Percentiles rank a stretch among this genome's conserved stretches.
Evolutionary conservation across 1,140 invertebrate genomes (phyloP).

Genomic region (Drosophila sucinea): DNA sequence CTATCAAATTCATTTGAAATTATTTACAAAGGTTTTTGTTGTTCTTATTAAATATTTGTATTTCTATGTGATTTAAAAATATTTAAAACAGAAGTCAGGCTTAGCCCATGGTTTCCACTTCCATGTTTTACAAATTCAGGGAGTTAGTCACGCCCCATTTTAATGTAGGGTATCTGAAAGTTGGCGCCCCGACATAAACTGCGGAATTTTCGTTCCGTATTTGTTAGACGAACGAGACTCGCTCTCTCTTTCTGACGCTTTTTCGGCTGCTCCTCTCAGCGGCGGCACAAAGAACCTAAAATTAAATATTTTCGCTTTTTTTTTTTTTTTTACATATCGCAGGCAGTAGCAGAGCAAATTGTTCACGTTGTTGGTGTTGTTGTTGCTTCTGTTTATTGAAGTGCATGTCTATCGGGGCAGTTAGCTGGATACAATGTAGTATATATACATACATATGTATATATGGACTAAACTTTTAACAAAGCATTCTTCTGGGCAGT

Average conservation of each 20-base stretch:
- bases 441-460: neutral
- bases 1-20: too few relatives aligned
- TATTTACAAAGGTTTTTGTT: too few relatives aligned
- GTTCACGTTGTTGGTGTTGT: conserved; percentile 35
- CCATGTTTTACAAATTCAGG: too few relatives aligned
- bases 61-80: too few relatives aligned
- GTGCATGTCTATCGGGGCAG: conserved; percentile 45
- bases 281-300: conserved; percentile 76
- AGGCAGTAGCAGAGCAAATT: conserved; percentile 73
- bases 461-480: conserved; percentile 8
- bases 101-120: too few relatives aligned
- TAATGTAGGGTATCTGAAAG: neutral
- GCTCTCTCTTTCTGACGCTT: conserved; percentile 32
- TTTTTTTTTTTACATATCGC: conserved; percentile 67
- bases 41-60: too few relatives aligned
- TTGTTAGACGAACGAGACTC: conserved; percentile 24
- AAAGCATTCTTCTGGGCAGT: conserved; percentile 8
- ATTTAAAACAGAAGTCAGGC: too few relatives aligned
- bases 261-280: conserved; percentile 36
- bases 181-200: neutral
- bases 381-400: conserved; percentile 55
- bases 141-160: neutral
- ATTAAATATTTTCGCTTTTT: conserved; percentile 80
- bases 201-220: conserved; percentile 23
- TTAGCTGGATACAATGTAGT: conserved; percentile 46